Percentiles rank a stretch among this genome's conserved stretches.
Evolutionary conservation across 2,797 vertebrate genomes (phyloP).

Genomic region (Gallinago nigripennis): DNA sequence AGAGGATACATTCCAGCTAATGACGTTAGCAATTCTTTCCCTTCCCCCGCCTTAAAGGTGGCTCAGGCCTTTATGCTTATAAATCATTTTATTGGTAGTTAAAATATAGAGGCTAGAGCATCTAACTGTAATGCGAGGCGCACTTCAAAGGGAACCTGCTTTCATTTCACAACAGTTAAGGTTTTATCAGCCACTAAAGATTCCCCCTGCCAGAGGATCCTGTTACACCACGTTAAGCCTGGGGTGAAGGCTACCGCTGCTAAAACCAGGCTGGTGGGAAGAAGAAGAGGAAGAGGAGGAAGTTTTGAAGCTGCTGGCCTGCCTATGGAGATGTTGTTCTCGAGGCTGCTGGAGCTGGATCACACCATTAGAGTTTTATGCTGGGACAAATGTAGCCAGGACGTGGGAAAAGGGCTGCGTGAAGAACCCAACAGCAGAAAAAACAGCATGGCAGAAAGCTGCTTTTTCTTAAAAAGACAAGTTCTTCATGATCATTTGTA

Average conservation of each 20-base stretch:
- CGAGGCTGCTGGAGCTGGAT: neutral
- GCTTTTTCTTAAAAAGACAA: neutral
- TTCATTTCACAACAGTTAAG: constrained; percentile 30
- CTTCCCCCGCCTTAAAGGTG: constrained; percentile 26
- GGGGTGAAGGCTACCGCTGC: neutral
- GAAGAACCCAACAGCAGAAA: neutral
- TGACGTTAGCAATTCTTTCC: neutral
- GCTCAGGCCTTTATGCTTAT: constrained; percentile 46
- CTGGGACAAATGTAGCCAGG: neutral
- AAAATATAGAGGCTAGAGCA: constrained; percentile 43
- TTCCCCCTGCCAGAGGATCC: constrained; percentile 56
- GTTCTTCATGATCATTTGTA: neutral
- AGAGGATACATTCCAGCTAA: neutral
- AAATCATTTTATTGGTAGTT: constrained; percentile 69
- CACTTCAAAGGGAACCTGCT: constrained; percentile 66
- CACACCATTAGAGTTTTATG: rapidly evolving
- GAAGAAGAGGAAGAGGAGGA: neutral
- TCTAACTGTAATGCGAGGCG: constrained; percentile 21
- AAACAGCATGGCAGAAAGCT: neutral
- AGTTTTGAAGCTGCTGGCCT: neutral
- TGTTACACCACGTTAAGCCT: constrained; percentile 45
- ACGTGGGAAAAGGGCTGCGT: neutral
- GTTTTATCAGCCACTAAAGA: constrained; percentile 64
- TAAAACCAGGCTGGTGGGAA: neutral
- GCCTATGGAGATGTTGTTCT: neutral